Base-by-base conservation (phyloP, 2,113 vertebrate species). In the Cnemophilus loriae region DNA sequence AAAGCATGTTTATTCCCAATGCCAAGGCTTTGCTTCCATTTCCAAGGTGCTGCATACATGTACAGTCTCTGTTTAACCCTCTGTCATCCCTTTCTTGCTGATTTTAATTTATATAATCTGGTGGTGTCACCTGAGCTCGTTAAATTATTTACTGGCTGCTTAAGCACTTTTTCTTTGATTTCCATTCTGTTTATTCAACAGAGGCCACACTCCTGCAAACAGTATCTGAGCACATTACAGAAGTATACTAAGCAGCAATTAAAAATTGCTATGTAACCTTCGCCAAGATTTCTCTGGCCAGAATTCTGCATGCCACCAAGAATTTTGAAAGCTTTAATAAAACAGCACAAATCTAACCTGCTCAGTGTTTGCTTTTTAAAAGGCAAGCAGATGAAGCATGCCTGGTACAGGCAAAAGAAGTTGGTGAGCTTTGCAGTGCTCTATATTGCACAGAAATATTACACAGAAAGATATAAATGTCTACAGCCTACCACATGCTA, bases 401-500 rank as follows among this genome's bases (percentile, higher is more conserved):
- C 6, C 47, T 87, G 68, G 24, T 16, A 32, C 7, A 69, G 32
- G 28, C 46, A 94, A 79, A 71, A 59, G 10, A 53, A 53, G 27
- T 13, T 37, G 16, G 42, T 27, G 14, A 84, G 64, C 8, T 84
- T 61, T 77, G 63, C 59, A 85, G 10, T 4, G 5, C 37, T 65
- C 53, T 27, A 3, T 32, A 49, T 21, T 17, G 32, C 61, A 67
- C 16, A 50, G 32, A 41, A 55, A 2, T 39, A 67, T 27, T 47
- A 84, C 57, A 60, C 8, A 71, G 26, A 53, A 87, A 61, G 26
- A 20, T 14, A 37, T 0, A 3, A 37, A 63, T 28, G 68, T 41
- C 47, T 24, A 42, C 49, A 80, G 63, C 22, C 23, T 41, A 46
- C 6, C 37, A 16, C 0, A 0, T 27, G 11, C 35, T 73, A 41